phyloP scores from a whole-genome alignment of 2,888 invertebrate species.

The Bhutanitis thaidina region DNA sequence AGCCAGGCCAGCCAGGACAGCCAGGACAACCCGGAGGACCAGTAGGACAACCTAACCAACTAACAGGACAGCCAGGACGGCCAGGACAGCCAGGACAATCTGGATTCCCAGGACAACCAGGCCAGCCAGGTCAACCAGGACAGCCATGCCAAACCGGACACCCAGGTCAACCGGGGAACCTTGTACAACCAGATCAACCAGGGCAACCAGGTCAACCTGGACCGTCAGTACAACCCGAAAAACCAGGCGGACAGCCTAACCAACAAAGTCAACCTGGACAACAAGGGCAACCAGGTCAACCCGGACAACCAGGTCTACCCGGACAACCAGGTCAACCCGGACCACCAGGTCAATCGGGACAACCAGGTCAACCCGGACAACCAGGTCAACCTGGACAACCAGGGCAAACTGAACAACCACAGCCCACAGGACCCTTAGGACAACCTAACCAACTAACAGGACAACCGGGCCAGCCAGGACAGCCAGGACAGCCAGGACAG shows the following conservation, averaged over 20 bases:
- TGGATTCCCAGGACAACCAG: slow-evolving; percentile 40
- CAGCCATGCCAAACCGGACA: slow-evolving; percentile 28
- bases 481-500: slow-evolving; percentile 23
- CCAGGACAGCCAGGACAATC: slow-evolving; percentile 36
- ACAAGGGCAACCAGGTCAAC: slow-evolving; percentile 32
- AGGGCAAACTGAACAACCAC: slow-evolving; percentile 54
- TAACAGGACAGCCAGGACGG: slow-evolving; percentile 21
- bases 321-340: slow-evolving; percentile 34
- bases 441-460: slow-evolving; percentile 28
- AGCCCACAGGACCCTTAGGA: slow-evolving; percentile 25
- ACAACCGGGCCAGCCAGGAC: slow-evolving; percentile 27
- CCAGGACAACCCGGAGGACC: slow-evolving; percentile 20
- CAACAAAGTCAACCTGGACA: slow-evolving; percentile 33
- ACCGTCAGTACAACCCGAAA: too few relatives aligned
- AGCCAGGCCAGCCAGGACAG: slow-evolving; percentile 29
- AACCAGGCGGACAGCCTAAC: slow-evolving; percentile 25
- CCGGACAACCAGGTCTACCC: slow-evolving; percentile 37
- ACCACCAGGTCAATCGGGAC: slow-evolving; percentile 25
- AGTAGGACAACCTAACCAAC: slow-evolving; percentile 39
- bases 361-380: slow-evolving; percentile 29
- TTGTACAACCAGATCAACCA: slow-evolving; percentile 24
- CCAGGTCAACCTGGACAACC: slow-evolving; percentile 38
- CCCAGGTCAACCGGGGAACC: slow-evolving; percentile 30
- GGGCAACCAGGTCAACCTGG: background rate
- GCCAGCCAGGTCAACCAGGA: slow-evolving; percentile 42